A percentile compares a stretch with the other conserved stretches of the same genome.
phyloP scores from a whole-genome alignment of 2,797 vertebrate genomes.

The Rhinella marina region DNA sequence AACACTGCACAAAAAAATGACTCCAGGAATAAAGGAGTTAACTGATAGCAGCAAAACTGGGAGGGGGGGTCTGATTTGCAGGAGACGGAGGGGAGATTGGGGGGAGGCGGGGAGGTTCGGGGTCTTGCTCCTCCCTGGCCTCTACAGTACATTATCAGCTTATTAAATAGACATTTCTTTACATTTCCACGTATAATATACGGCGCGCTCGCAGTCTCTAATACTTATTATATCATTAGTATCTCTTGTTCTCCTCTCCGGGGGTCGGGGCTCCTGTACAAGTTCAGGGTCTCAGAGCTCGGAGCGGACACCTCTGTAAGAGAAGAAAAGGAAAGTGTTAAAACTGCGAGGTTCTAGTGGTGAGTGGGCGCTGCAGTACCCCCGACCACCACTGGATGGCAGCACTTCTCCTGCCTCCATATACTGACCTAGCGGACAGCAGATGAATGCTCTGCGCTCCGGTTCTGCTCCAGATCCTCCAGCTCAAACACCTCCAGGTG shows the following conservation, averaged over 20 bases:
- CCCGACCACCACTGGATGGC: constrained; percentile 11
- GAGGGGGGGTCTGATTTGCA: background rate
- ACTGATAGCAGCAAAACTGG: constrained; percentile 59
- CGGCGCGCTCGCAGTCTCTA: constrained; percentile 42
- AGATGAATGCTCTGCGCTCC: constrained; percentile 61
- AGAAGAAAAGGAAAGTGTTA: background rate
- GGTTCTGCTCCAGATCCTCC: constrained; percentile 75
- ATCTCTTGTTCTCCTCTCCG: constrained; percentile 8
- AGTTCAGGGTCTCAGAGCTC: background rate
- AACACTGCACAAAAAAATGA: background rate
- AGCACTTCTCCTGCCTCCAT: background rate
- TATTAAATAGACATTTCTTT: constrained; percentile 53
- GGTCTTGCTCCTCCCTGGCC: background rate
- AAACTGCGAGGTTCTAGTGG: background rate
- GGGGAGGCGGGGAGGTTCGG: background rate
- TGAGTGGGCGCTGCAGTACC: background rate
- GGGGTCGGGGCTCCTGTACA: constrained; percentile 15
- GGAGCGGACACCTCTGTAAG: background rate
- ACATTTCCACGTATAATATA: constrained; percentile 33
- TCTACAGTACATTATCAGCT: constrained; percentile 57
- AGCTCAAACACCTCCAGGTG: constrained; percentile 79
- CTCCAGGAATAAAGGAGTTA: constrained; percentile 48
- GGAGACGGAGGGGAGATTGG: background rate
- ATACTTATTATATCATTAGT: constrained; percentile 36
- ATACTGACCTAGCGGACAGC: constrained; percentile 52